These are phyloP conservation scores for Glyptemys insculpta DNA, from an alignment of 2,797 vertebrate species.

Conservation along the genomic window DNA sequence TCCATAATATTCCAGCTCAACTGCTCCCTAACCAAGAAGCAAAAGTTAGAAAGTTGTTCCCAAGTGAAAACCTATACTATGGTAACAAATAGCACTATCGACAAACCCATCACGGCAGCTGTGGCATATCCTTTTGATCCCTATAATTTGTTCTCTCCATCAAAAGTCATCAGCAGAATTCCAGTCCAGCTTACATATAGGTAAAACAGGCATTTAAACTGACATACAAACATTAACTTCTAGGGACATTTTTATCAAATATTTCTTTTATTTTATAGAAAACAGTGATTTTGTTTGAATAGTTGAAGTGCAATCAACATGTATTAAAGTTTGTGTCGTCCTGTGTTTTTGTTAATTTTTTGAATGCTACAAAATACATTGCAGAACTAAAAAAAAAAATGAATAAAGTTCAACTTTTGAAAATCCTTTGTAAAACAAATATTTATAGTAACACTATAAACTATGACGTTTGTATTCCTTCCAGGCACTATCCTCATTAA, in stretches of 20 bases:
- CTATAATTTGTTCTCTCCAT: background rate
- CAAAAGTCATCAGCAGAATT: background rate
- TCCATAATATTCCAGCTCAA: background rate
- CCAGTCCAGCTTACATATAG: background rate
- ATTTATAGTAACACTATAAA: constrained; percentile 33
- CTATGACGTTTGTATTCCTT: constrained; percentile 27
- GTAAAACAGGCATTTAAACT: background rate
- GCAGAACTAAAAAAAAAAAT: background rate
- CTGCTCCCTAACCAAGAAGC: background rate
- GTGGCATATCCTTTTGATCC: background rate
- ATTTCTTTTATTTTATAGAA: constrained; percentile 20
- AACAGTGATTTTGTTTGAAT: constrained; percentile 33
- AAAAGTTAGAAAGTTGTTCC: background rate
- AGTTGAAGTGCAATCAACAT: constrained; percentile 20
- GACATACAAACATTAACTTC: background rate
- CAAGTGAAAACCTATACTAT: background rate
- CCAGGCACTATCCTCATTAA: constrained; percentile 48
- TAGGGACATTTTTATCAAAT: background rate
- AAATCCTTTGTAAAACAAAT: constrained; percentile 43
- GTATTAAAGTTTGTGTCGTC: constrained; percentile 60
- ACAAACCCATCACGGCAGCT: background rate
- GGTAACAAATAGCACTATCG: background rate
- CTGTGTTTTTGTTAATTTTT: constrained; percentile 63
- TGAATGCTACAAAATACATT: constrained; percentile 30
- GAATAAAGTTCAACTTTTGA: constrained; percentile 32